phyloP scores from a whole-genome alignment of 2,113 vertebrate genomes.

The Hydropotes inermis region DNA sequence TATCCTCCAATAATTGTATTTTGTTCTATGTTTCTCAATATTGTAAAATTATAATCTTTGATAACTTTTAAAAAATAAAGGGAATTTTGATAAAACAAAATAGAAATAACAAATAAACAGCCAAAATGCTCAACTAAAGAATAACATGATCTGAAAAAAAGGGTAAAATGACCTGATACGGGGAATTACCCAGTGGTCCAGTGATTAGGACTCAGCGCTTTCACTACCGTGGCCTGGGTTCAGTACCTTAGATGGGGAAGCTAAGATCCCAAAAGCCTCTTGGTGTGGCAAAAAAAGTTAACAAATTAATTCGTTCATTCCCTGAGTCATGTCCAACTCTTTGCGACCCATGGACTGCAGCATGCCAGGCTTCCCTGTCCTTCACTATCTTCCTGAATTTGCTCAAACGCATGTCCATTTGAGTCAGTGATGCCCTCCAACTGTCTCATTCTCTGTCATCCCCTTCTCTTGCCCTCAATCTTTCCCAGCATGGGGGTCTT shows the following conservation, averaged over 20 bases:
- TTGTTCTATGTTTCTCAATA: neutral
- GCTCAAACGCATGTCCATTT: neutral
- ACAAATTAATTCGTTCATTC: neutral
- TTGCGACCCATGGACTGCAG: neutral
- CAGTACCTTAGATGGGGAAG: neutral
- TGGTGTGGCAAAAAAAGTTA: neutral
- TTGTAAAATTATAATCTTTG: neutral
- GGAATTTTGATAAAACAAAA: neutral
- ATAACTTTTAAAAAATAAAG: neutral
- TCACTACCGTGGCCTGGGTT: neutral
- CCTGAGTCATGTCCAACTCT: neutral
- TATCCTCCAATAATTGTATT: neutral
- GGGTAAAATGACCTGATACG: neutral
- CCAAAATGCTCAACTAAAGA: neutral
- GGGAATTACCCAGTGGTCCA: neutral
- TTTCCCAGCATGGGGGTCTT: neutral
- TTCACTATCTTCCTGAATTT: neutral
- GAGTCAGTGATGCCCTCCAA: neutral
- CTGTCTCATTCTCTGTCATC: neutral
- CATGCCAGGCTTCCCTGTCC: neutral
- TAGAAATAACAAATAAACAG: neutral
- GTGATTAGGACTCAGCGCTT: neutral
- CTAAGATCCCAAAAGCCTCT: neutral
- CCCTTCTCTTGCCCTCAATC: neutral
- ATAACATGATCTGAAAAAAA: neutral